Evolutionary conservation across 1,140 invertebrate species (phyloP).

Genomic region (Aphis craccivora): DNA sequence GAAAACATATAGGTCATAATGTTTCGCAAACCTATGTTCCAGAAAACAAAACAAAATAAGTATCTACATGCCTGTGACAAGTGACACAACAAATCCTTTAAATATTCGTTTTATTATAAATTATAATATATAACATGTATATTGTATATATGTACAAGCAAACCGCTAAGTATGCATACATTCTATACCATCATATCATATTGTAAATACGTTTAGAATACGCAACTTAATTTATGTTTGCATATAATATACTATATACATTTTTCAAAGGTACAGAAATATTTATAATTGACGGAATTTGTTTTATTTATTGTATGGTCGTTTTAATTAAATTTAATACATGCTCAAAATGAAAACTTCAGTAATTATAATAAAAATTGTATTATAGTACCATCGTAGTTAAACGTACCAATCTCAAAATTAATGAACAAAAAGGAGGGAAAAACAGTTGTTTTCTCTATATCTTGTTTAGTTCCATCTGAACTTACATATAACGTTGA

Average conservation of each 20-base stretch:
- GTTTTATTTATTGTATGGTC: not conserved
- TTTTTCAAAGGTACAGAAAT: not conserved
- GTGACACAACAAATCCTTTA: not conserved
- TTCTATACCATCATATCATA: not conserved
- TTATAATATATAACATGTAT: no score
- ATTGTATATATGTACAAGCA: not conserved
- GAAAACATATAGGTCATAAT: not conserved
- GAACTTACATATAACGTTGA: not conserved
- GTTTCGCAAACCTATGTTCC: not conserved
- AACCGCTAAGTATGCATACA: not conserved
- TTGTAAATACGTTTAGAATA: not conserved
- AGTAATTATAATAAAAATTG: slow-evolving; percentile 19
- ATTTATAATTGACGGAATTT: slow-evolving; percentile 14
- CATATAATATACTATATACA: not conserved
- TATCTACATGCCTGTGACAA: not conserved
- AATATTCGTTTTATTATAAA: not conserved
- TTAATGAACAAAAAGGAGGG: not conserved
- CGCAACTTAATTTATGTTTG: not conserved
- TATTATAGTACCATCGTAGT: not conserved
- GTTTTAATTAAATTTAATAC: slow-evolving; percentile 1
- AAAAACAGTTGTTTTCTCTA: not conserved
- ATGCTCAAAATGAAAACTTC: not conserved
- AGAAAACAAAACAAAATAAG: not conserved
- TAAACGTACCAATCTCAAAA: slow-evolving; percentile 11
- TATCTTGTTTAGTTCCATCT: not conserved